phyloP scores from a whole-genome alignment of 2,888 invertebrate genomes.

The Acleris sparsana region DNA sequence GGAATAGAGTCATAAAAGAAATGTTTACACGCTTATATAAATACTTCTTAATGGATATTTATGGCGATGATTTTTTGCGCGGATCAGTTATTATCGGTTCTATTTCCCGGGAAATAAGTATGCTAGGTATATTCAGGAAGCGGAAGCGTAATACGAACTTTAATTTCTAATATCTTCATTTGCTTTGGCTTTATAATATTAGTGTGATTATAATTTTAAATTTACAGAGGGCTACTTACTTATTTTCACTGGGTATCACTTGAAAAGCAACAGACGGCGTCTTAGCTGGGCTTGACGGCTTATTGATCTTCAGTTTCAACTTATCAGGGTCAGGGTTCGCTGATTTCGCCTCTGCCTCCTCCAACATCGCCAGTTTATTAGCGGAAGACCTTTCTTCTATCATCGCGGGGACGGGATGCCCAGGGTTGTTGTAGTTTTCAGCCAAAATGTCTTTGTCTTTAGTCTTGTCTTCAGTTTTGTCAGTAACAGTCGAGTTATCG shows the following conservation, averaged over 20 bases:
- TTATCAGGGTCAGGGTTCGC: constrained; percentile 41
- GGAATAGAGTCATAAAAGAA: background rate
- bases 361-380: constrained; percentile 59
- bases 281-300: constrained; percentile 60
- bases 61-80: too few relatives aligned
- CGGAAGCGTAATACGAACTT: too few relatives aligned
- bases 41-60: too few relatives aligned
- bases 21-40: background rate
- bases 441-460: constrained; percentile 46
- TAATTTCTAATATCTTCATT: too few relatives aligned
- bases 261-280: constrained; percentile 77
- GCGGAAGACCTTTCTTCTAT: constrained; percentile 65
- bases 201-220: background rate
- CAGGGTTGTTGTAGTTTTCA: constrained; percentile 55
- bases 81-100: too few relatives aligned
- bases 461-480: constrained; percentile 35
- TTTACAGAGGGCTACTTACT: constrained; percentile 52
- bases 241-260: constrained; percentile 79
- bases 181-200: too few relatives aligned
- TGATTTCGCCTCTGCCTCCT: constrained; percentile 54
- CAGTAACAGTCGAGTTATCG: constrained; percentile 42
- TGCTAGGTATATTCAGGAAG: too few relatives aligned
- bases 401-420: constrained; percentile 48
- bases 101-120: too few relatives aligned
- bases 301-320: constrained; percentile 50